Base-by-base conservation (phyloP, 2,797 vertebrate genomes). In the Apogon hyalosoma region DNA sequence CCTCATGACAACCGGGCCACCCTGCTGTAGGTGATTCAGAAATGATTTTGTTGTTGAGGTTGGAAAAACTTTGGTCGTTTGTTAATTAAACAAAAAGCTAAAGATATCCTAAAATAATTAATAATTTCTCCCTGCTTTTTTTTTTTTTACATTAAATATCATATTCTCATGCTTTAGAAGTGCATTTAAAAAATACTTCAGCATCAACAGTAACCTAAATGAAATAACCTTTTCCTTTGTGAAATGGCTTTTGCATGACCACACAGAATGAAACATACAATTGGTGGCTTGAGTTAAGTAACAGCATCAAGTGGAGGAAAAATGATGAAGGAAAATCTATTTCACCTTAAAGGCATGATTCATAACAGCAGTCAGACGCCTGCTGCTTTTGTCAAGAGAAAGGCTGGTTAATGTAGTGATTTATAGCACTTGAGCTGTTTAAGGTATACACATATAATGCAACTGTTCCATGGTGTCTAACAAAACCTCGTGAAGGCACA, bases 401-500 rank as follows among this genome's bases (percentile, higher is more conserved):
- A 11, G 8, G 6, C 64, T 52, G 46, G 59, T 79, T 82, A 85
- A 79, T 50, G 21, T 28, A 2, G 33, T 79, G 83, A 86, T 86
- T 80, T 75, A 86, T 78, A 16, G 63, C 71, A 12, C 42, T 52
- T 28, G 28, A 46, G 52, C 65, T 68, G 59, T 64, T 75, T 62
- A 69, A 76, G 60, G 63, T 46, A 24, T 28, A 65, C 61, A 21
- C 21, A 28, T 57, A 40, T 68, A 56, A 75, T 57, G 48, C 63
- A 56, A 49, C 65, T 46, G 33, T 46, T 69, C 71, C 46, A 14
- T 0, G 9, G 24, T 60, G 68, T n/a, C 57, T 31, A n/a, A 11
- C 55, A 68, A 70, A 14, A 52, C 11, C n/a, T n/a, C 10, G 12
- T 5, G 47, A 48, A 19, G 45, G 7, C 12, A 53, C 4, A 39